These are phyloP conservation scores for Chaunax sp. DNA, from an alignment of 2,797 vertebrate species.

Conservation along the genomic window DNA sequence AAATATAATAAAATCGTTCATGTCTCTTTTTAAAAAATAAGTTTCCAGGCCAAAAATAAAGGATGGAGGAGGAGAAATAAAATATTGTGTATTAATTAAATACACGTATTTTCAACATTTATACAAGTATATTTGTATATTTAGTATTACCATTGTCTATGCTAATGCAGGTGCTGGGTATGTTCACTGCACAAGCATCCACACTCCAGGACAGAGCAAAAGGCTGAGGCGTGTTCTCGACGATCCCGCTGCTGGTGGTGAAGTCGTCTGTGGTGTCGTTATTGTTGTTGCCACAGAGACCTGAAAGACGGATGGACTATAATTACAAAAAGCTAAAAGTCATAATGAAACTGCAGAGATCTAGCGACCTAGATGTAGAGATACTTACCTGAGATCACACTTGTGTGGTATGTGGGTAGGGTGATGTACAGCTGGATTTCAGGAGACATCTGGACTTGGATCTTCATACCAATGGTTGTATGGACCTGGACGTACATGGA, in stretches of 20 bases:
- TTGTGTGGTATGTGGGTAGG: constrained; percentile 35
- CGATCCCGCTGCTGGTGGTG: constrained; percentile 82
- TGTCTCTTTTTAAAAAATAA: background rate
- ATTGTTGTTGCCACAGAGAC: constrained; percentile 88
- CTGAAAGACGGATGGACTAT: constrained; percentile 56
- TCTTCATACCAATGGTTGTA: constrained; percentile 73
- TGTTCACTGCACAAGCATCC: constrained; percentile 28
- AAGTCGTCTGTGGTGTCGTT: constrained; percentile 85
- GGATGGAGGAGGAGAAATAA: background rate
- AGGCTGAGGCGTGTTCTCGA: constrained; percentile 77
- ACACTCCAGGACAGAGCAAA: constrained; percentile 85
- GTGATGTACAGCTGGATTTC: constrained; percentile 79
- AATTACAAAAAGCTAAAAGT: background rate
- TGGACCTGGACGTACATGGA: constrained; percentile 79
- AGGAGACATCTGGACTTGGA: constrained; percentile 78
- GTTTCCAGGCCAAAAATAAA: background rate
- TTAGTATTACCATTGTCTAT: constrained; percentile 76
- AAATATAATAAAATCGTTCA: background rate
- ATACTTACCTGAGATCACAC: constrained; percentile 66
- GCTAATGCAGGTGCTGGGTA: constrained; percentile 70
- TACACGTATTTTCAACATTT: background rate
- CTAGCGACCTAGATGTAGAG: background rate
- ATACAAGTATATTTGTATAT: background rate
- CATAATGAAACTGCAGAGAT: background rate
- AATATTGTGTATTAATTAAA: background rate